Conservation (phyloP, 2,797 vertebrate species). For the Eupleurogrammus muticus region DNA sequence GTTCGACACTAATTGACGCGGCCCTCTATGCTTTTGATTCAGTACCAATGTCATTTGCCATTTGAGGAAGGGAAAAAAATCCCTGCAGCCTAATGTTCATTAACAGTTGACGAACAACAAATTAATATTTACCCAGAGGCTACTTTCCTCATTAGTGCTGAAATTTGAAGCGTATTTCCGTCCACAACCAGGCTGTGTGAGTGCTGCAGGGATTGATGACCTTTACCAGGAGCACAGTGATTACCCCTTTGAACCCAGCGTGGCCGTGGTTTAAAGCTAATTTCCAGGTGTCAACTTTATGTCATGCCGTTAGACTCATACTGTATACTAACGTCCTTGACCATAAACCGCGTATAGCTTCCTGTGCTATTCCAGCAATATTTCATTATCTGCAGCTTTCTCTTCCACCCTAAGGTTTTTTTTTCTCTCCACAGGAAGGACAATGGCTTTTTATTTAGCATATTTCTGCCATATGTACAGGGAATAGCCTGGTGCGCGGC, state of each 20-base stretch:
- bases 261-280: constrained; percentile 19
- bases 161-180: constrained; percentile 42
- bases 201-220: constrained; percentile 18
- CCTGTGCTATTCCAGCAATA: constrained; percentile 19
- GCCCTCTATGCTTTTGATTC: constrained; percentile 27
- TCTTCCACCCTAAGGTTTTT: constrained; percentile 7
- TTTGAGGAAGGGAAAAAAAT: constrained; percentile 41
- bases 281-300: constrained; percentile 23
- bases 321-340: constrained; percentile 35
- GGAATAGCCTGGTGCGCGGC: constrained; percentile 1
- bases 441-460: constrained; percentile 62
- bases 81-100: constrained; percentile 63
- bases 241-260: constrained; percentile 41
- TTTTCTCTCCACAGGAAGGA: constrained; percentile 52
- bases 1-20: constrained; percentile 53
- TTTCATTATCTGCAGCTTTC: constrained; percentile 33
- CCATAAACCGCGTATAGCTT: constrained; percentile 21
- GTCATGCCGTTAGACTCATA: constrained; percentile 11
- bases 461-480: constrained; percentile 54
- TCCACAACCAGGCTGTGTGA: constrained; percentile 19
- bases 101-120: constrained; percentile 69
- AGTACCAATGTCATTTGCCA: constrained; percentile 43
- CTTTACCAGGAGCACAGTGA: constrained; percentile 9
- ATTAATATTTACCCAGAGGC: constrained; percentile 69
- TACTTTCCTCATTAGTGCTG: constrained; percentile 59